Evolutionary conservation across 2,888 invertebrate species (phyloP).

Genomic region (Ornithoptera alexandrae): DNA sequence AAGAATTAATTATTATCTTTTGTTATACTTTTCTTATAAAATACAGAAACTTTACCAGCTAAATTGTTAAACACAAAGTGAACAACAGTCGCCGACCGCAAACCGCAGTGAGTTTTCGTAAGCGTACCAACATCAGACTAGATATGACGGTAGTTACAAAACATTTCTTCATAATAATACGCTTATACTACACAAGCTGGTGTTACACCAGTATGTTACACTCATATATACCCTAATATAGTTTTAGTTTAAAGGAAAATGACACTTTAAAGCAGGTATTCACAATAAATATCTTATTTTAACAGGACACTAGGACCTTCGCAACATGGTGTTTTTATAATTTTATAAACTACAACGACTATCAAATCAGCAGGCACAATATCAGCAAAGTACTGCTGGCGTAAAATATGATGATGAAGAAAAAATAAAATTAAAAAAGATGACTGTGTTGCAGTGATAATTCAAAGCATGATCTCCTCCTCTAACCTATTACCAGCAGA

Average conservation of each 20-base stretch:
- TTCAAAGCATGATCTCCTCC: no score
- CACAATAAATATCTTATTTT: no score
- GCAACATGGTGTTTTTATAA: no score
- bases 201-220: neutral
- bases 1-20: neutral
- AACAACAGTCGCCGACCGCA: slow-evolving; percentile 12
- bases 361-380: no score
- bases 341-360: no score
- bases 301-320: no score
- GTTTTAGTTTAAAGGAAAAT: neutral
- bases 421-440: no score
- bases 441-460: no score
- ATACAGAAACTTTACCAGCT: neutral
- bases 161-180: slow-evolving; percentile 15
- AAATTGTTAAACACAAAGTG: slow-evolving; percentile 3
- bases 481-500: no score
- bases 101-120: slow-evolving; percentile 26
- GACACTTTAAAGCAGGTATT: no score
- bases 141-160: slow-evolving; percentile 19
- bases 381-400: no score
- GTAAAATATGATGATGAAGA: no score
- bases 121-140: slow-evolving; percentile 1
- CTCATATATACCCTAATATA: neutral
- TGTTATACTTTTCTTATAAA: slow-evolving; percentile 1
- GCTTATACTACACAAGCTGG: neutral